Percentiles rank a stretch among this genome's conserved stretches.
phyloP scores from a whole-genome alignment of 2,113 vertebrate species.

The Alces alces region DNA sequence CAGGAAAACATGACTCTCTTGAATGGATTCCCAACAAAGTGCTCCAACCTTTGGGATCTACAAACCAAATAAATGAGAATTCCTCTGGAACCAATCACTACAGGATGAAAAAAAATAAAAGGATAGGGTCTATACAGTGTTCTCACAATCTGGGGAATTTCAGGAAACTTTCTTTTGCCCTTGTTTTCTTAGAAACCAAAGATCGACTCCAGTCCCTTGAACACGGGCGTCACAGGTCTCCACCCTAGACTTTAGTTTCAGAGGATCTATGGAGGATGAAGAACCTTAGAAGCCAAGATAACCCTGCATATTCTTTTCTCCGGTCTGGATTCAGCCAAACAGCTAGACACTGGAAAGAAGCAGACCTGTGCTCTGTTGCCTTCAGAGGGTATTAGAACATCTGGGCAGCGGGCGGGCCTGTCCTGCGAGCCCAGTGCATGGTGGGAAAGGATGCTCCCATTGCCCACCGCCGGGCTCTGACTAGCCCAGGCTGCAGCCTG shows the following conservation, averaged over 20 bases:
- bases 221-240: fast-evolving
- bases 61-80: neutral
- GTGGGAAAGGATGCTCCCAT: neutral
- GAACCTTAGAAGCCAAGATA: neutral
- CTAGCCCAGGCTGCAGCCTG: neutral
- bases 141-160: neutral
- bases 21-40: neutral
- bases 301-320: neutral
- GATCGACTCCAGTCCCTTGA: neutral
- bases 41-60: neutral
- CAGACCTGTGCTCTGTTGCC: neutral
- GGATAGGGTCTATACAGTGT: neutral
- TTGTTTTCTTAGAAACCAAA: slow-evolving; percentile 1
- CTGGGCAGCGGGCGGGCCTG: neutral
- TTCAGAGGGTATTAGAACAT: neutral
- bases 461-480: neutral
- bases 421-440: neutral
- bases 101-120: neutral
- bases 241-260: neutral
- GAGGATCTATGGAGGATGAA: neutral
- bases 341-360: neutral
- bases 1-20: neutral
- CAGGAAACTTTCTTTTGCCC: neutral
- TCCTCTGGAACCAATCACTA: neutral
- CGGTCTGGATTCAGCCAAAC: neutral